Base-by-base conservation (phyloP, 2,113 vertebrate genomes). In the Stomatorhinus ivindoensis region DNA sequence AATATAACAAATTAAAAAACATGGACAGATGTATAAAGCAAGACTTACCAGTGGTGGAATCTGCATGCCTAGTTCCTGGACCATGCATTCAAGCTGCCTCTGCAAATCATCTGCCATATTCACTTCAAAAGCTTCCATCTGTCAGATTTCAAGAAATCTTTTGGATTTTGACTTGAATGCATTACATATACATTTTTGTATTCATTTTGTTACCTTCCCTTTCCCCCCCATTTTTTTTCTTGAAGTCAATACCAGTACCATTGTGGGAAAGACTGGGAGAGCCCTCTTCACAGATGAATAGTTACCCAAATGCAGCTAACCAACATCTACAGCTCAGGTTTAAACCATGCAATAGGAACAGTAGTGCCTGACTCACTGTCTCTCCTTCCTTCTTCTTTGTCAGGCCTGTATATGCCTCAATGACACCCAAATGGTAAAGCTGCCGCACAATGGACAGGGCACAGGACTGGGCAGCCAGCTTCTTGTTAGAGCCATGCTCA, bases 401-500 rank as follows among this genome's bases (percentile, higher is more conserved):
- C 91, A 97, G 94, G 27, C 98, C 98, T 1, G 97, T 96, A 50
- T 96, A 99, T 27, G 97, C 91, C 94, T 99, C 98, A 53, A 99
- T 95, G 39, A 99, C 95, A 0, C 95, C 95, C 46, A 99, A 96
- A 87, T 99, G 98, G 93, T 97, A 99, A 10, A 99, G 96, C 89
- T 99, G 98, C 3, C 98, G 96, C 4, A 99, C 96, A 93, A 99
- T 93, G 50, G 98, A 99, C 39, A 99, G 95, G 0, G 98, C 97
- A 91, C 97, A 99, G 4, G 98, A 97, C 90, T 99, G 98, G 0
- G 98, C 98, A 35, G 98, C 98, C 94, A 99, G 92, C 94, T 99
- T 99, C 93, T 99, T 99, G 93, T 98, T 99, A 48, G 98, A 99
- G 90, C 98, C 98, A 13, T 99, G 98, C 89, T 99, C 98, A 0